Percentiles rank a stretch among this genome's conserved stretches.
phyloP scores from a whole-genome alignment of 2,113 vertebrate genomes.

The Triplophysa siluroides region DNA sequence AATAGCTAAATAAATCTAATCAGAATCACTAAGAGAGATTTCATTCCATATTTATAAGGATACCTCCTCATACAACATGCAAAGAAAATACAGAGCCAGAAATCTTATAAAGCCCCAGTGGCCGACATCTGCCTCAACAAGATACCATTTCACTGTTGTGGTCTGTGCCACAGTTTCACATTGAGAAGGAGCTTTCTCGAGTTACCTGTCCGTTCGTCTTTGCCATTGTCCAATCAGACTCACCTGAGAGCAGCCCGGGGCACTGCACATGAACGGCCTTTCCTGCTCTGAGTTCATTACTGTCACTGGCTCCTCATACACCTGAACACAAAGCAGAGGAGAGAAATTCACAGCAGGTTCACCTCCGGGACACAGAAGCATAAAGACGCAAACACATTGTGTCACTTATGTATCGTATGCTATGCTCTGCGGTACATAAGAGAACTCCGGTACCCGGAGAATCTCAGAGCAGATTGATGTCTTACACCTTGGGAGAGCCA shows the following conservation, averaged over 20 bases:
- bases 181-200: slow-evolving; percentile 38
- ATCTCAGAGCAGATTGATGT: slow-evolving; percentile 40
- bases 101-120: slow-evolving; percentile 21
- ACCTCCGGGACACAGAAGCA: slow-evolving; percentile 42
- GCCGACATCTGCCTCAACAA: slow-evolving; percentile 36
- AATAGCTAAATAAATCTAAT: background rate
- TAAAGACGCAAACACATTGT: slow-evolving; percentile 36
- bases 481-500: slow-evolving; percentile 23
- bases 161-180: slow-evolving; percentile 43
- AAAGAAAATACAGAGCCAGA: background rate
- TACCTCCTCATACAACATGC: slow-evolving; percentile 11
- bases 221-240: slow-evolving; percentile 69
- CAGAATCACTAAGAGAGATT: background rate
- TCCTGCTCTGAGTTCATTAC: slow-evolving; percentile 99
- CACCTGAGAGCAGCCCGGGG: slow-evolving; percentile 99
- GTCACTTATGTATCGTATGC: slow-evolving; percentile 42
- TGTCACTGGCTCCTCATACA: slow-evolving; percentile 96
- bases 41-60: background rate
- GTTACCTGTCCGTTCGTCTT: slow-evolving; percentile 47
- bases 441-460: slow-evolving; percentile 21
- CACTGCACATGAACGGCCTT: slow-evolving; percentile 95
- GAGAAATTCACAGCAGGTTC: slow-evolving; percentile 37
- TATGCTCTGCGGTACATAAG: slow-evolving; percentile 35
- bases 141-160: slow-evolving; percentile 51
- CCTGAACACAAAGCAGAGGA: slow-evolving; percentile 70